These are phyloP conservation scores for Tethya wilhelma DNA, from an alignment of 37 sponge, comb jelly and placozoan genomes.

Conservation along the genomic window DNA sequence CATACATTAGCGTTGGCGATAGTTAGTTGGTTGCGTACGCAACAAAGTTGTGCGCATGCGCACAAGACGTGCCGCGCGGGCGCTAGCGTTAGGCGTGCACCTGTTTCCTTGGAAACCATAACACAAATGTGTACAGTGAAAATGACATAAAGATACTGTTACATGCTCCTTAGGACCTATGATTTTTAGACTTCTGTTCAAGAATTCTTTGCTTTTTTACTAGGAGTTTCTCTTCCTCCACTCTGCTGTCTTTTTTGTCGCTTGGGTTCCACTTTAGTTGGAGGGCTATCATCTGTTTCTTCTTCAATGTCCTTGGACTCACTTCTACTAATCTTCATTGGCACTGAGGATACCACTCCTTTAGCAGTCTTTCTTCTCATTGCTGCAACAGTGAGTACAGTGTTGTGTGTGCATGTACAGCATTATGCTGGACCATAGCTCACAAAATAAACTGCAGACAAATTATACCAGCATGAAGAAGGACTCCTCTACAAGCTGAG, in stretches of 20 bases:
- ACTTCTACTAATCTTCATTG: background rate
- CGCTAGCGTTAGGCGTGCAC: too few species aligned
- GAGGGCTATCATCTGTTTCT: background rate
- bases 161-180: too few species aligned
- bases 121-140: too few species aligned
- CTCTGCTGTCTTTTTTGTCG: background rate
- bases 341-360: conserved; percentile 42
- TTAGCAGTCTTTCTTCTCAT: conserved; percentile 48
- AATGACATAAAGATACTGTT: too few species aligned
- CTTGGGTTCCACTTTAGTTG: background rate
- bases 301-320: background rate
- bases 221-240: background rate
- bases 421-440: background rate
- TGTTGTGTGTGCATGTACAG: background rate
- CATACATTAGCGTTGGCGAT: too few species aligned
- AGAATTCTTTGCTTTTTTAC: too few species aligned
- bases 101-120: too few species aligned
- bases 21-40: too few species aligned
- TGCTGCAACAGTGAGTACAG: conserved; percentile 3
- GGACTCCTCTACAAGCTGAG: conserved; percentile 27
- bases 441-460: background rate
- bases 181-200: too few species aligned
- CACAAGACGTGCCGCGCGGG: too few species aligned
- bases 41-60: too few species aligned
- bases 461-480: conserved; percentile 53